phyloP scores from a whole-genome alignment of 2,888 invertebrate genomes.

The Hypolimnas misippus region DNA sequence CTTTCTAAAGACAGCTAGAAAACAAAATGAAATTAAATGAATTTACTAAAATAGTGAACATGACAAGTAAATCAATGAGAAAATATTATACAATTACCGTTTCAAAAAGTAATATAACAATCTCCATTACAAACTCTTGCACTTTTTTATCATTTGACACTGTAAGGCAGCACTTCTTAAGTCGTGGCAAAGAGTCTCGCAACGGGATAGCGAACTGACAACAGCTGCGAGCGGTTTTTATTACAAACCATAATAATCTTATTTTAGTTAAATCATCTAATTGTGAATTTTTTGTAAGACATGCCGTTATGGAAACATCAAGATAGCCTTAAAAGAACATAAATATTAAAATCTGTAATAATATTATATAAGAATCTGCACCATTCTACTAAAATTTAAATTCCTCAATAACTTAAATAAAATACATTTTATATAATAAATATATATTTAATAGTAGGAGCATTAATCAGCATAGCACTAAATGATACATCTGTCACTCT shows the following conservation, averaged over 20 bases:
- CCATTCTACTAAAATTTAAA: neutral
- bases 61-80: too few species aligned
- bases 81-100: conserved; percentile 53
- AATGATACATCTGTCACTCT: too few species aligned
- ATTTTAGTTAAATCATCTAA: conserved; percentile 71
- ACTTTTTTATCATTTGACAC: conserved; percentile 66
- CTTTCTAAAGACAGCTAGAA: conserved; percentile 80
- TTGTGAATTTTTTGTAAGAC: conserved; percentile 56
- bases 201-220: conserved; percentile 68
- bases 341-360: conserved; percentile 8
- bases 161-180: conserved; percentile 61
- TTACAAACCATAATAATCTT: conserved; percentile 68
- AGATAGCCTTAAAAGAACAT: conserved; percentile 61
- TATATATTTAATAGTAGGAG: too few species aligned
- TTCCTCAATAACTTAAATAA: too few species aligned
- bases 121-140: conserved; percentile 69
- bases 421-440: too few species aligned
- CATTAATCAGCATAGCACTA: too few species aligned
- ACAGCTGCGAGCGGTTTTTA: conserved; percentile 70
- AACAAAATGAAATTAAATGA: conserved; percentile 18
- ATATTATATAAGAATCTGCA: neutral
- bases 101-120: conserved; percentile 62
- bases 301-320: conserved; percentile 60
- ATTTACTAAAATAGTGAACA: too few species aligned
- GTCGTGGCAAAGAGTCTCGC: conserved; percentile 59